These are phyloP conservation scores for Eulithis testata DNA, from an alignment of 2,888 invertebrate species.

Conservation along the genomic window DNA sequence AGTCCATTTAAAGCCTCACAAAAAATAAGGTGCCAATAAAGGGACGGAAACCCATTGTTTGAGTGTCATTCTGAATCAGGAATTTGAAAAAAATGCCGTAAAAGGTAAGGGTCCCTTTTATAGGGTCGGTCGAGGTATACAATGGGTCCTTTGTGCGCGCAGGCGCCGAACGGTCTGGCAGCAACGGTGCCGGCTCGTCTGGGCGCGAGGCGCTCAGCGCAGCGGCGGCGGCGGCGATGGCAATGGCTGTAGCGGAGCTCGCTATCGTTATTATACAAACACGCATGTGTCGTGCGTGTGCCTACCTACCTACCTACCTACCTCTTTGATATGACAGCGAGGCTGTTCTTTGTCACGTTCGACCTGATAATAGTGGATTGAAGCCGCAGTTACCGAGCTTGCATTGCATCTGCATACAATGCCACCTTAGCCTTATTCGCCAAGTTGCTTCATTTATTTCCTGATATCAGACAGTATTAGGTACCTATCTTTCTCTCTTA, in stretches of 20 bases:
- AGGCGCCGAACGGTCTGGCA: slow-evolving; percentile 82
- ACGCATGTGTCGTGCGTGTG: slow-evolving; percentile 25
- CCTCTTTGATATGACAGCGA: slow-evolving; percentile 26
- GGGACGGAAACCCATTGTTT: slow-evolving; percentile 84
- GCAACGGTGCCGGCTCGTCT: slow-evolving; percentile 61
- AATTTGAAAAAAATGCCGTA: slow-evolving; percentile 73
- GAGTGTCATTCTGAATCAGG: slow-evolving; percentile 80
- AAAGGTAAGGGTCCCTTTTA: slow-evolving; percentile 71
- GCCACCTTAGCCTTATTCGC: slow-evolving; percentile 31
- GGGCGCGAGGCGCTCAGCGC: slow-evolving; percentile 43
- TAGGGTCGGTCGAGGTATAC: slow-evolving; percentile 72
- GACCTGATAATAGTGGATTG: slow-evolving; percentile 37
- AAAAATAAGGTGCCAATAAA: slow-evolving; percentile 85
- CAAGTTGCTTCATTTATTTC: slow-evolving; percentile 7
- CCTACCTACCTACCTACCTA: slow-evolving; percentile 5
- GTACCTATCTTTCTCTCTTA: too few species aligned
- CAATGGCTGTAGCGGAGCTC: neutral
- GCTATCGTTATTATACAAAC: neutral
- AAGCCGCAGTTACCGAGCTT: slow-evolving; percentile 47
- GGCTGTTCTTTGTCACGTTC: slow-evolving; percentile 44
- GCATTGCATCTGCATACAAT: slow-evolving; percentile 61
- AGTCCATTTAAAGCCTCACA: slow-evolving; percentile 74
- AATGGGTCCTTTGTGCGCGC: slow-evolving; percentile 80
- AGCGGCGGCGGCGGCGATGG: neutral
- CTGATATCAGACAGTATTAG: neutral